Evolutionary conservation across 2,888 invertebrate species (phyloP).

Genomic region (Tanaodytes sp.): DNA sequence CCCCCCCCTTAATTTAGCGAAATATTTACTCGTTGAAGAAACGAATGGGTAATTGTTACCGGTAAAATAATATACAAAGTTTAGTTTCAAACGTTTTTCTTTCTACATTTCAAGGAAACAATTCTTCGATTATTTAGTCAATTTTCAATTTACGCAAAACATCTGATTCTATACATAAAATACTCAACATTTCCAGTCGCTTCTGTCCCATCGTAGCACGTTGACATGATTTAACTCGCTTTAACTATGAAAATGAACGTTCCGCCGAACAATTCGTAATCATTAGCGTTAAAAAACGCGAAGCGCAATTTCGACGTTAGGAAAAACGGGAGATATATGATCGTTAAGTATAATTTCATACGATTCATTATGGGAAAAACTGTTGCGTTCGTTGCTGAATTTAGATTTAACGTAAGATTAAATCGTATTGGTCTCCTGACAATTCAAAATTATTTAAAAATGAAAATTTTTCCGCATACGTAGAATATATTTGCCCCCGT

Average conservation of each 20-base stretch:
- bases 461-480: conserved; percentile 15
- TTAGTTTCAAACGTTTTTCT: too few relatives aligned
- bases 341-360: conserved; percentile 7
- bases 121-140: conserved; percentile 14
- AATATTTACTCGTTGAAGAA: too few relatives aligned
- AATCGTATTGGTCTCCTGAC: conserved; percentile 14
- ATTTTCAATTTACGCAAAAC: conserved; percentile 10
- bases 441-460: conserved; percentile 16
- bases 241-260: conserved; percentile 25
- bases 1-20: too few relatives aligned
- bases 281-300: conserved; percentile 24
- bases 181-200: not conserved
- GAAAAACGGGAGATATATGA: conserved; percentile 4
- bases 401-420: not conserved
- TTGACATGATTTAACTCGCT: conserved; percentile 18
- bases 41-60: too few relatives aligned
- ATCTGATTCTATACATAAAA: conserved; percentile 28
- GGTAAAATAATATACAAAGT: too few relatives aligned
- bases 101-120: conserved; percentile 6
- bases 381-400: not conserved
- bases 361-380: not conserved
- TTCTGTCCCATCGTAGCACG: conserved; percentile 16
- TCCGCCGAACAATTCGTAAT: conserved; percentile 28
- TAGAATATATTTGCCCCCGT: conserved; percentile 12
- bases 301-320: conserved; percentile 27